Conservation (phyloP, 2,888 invertebrate genomes). For the Apoderus coryli region DNA sequence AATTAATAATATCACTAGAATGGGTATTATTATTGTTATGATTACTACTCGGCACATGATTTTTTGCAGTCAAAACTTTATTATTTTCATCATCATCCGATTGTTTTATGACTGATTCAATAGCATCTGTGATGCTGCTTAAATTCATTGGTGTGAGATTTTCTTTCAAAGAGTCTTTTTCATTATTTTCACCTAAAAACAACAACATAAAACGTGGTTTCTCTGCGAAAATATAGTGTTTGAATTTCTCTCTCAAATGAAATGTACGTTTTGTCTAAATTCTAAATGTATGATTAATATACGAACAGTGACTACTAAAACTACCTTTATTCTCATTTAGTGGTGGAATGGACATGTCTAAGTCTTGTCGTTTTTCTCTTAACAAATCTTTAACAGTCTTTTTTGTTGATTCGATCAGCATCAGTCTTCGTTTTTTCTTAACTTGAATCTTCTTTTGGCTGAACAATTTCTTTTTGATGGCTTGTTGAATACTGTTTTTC, state of each 20-base stretch:
- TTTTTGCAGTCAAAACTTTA: no score
- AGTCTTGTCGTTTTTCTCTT: conserved; percentile 31
- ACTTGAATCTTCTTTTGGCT: conserved; percentile 26
- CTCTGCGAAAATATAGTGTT: no score
- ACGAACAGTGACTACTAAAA: no score
- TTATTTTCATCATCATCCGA: conserved; percentile 11
- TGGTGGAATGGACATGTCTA: conserved; percentile 28
- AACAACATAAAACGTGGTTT: no score
- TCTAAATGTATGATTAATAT: no score
- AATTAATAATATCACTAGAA: no score
- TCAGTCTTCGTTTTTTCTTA: conserved; percentile 23
- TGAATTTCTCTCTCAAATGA: no score
- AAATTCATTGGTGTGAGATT: conserved; percentile 28
- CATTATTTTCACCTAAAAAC: conserved; percentile 21
- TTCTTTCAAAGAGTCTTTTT: conserved; percentile 27
- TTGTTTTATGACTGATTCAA: conserved; percentile 39
- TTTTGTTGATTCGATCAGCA: conserved; percentile 20
- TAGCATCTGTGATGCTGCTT: conserved; percentile 34
- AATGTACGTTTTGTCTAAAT: no score
- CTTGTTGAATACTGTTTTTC: conserved; percentile 28
- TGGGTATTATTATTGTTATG: no score
- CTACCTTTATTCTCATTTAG: no score
- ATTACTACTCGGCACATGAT: no score
- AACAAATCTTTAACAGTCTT: conserved; percentile 30
- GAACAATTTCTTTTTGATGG: conserved; percentile 29